phyloP scores from a whole-genome alignment of 1,140 invertebrate genomes.

The Diprion similis region DNA sequence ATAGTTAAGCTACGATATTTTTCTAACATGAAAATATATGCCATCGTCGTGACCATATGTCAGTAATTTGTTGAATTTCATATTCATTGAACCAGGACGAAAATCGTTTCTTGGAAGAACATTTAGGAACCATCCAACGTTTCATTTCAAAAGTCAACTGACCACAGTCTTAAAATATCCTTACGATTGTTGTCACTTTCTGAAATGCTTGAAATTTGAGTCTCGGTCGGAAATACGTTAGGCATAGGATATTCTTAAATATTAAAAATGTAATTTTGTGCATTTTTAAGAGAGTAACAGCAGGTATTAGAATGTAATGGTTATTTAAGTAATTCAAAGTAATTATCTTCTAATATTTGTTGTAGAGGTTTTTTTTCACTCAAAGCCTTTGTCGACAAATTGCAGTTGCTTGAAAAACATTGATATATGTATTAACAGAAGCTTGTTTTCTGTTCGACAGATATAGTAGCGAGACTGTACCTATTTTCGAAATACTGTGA shows the following conservation, averaged over 20 bases:
- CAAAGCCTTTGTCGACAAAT: not conserved
- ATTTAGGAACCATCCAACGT: too few species aligned
- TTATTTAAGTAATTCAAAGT: not conserved
- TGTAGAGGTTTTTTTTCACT: not conserved
- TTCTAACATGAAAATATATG: not conserved
- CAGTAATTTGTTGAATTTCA: too few species aligned
- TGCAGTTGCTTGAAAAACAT: not conserved
- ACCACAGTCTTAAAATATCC: too few species aligned
- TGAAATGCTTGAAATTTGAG: too few species aligned
- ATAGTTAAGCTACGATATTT: slow-evolving; percentile 6
- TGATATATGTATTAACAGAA: not conserved
- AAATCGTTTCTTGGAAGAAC: too few species aligned
- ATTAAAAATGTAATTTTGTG: slow-evolving; percentile 19
- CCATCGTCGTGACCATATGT: not conserved
- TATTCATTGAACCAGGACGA: too few species aligned
- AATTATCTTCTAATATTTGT: not conserved
- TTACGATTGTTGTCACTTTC: too few species aligned
- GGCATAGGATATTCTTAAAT: not conserved
- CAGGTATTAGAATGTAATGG: slow-evolving; percentile 26
- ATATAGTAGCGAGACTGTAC: slow-evolving; percentile 5
- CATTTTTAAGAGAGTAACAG: slow-evolving; percentile 21
- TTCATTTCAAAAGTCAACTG: too few species aligned
- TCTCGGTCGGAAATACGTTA: too few species aligned
- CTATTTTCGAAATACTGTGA: not conserved
- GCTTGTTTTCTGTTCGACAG: not conserved